phyloP scores from a whole-genome alignment of 2,888 invertebrate species.

The Monoplex corrugatus region DNA sequence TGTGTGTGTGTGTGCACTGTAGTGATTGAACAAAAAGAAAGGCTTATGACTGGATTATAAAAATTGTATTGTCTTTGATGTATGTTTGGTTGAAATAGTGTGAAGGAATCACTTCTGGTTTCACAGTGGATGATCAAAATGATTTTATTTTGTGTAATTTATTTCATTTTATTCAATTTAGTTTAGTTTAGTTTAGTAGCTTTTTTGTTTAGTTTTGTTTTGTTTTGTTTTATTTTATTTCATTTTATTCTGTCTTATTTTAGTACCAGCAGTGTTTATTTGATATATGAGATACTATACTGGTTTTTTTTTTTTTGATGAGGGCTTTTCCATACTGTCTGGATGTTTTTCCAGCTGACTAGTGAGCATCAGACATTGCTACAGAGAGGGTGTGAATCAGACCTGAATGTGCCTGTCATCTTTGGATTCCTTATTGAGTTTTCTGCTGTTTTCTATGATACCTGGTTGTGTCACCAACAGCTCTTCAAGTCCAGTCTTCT shows the following conservation, averaged over 20 bases:
- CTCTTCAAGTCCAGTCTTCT: constrained; percentile 57
- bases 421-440: constrained; percentile 68
- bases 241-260: neutral
- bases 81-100: no score
- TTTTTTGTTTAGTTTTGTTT: neutral
- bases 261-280: neutral
- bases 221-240: neutral
- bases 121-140: no score
- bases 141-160: no score
- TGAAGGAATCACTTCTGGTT: no score
- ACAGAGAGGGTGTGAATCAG: constrained; percentile 58
- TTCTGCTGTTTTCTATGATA: constrained; percentile 62
- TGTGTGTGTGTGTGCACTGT: neutral
- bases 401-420: constrained; percentile 62
- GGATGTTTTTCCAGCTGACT: constrained; percentile 1
- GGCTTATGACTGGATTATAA: no score
- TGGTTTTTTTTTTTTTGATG: neutral
- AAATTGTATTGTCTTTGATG: no score
- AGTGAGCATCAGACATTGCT: constrained; percentile 53
- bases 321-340: neutral
- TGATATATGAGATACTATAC: no score
- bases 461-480: constrained; percentile 62
- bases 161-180: no score
- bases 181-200: no score
- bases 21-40: no score